These are phyloP conservation scores for Garrulus glandarius DNA, from an alignment of 2,797 vertebrate genomes.

Conservation along the genomic window DNA sequence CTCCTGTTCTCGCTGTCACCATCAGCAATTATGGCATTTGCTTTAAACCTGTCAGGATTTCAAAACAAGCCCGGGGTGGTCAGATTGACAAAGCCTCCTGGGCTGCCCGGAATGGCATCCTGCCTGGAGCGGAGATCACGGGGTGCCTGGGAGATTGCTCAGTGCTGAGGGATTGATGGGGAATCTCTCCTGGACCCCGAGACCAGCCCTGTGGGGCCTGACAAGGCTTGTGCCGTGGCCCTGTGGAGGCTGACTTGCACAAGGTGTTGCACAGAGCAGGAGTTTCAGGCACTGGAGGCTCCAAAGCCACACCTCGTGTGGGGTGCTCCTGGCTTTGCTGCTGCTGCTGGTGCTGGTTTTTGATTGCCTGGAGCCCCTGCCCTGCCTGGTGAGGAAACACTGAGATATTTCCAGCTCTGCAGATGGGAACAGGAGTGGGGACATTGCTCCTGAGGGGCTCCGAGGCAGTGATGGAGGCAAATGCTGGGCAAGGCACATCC, in stretches of 20 bases:
- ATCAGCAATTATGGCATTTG: background rate
- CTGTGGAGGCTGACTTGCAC: background rate
- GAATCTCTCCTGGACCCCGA: background rate
- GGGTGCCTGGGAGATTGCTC: slow-evolving; percentile 28
- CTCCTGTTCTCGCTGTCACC: background rate
- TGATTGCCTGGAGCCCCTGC: background rate
- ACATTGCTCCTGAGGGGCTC: background rate
- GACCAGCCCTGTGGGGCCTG: background rate
- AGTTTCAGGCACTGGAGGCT: background rate
- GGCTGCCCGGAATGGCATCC: background rate
- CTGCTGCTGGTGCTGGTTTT: background rate
- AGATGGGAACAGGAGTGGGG: background rate
- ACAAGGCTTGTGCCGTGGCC: slow-evolving; percentile 14
- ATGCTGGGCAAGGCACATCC: background rate
- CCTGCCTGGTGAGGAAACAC: background rate
- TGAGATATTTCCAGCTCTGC: background rate
- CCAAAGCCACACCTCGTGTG: background rate
- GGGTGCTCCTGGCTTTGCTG: background rate
- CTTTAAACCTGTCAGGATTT: background rate
- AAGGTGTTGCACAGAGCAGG: slow-evolving; percentile 20
- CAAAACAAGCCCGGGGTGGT: background rate
- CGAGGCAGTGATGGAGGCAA: background rate
- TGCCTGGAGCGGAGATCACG: background rate
- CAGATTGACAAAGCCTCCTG: background rate
- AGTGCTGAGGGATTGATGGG: background rate